Base-by-base conservation (phyloP, 2,113 vertebrate species). In the Lophius piscatorius region DNA sequence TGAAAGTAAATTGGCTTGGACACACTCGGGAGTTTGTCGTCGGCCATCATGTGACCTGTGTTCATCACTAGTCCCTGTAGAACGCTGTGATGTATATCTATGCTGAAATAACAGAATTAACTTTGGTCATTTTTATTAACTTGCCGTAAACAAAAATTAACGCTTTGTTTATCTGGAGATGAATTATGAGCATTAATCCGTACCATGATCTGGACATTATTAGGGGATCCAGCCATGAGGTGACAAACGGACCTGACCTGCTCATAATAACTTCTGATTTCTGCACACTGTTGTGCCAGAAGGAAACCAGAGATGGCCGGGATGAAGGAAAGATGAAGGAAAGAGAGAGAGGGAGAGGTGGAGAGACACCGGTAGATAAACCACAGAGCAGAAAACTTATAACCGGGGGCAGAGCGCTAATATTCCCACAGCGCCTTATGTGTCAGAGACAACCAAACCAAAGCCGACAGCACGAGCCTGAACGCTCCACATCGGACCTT, bases 391-490 rank as follows among this genome's bases (percentile, higher is more conserved):
- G 51, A 41, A 26, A 46, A 64, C 39, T 33, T 46, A 17, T 63
- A 72, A 72, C 74, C 81, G 18, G 55, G 63, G 67, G 46, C 63
- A 66, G 47, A 74, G 62, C 47, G 47, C 45, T 26, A 35, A 54
- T 60, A 73, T 61, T 76, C 67, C 63, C 67, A 70, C 34, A 46
- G 72, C 44, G 56, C 35, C 52, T 38, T 14, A 36, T 70, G 69
- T 74, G 71, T n/a, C n/a, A 76, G 61, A 54, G 44, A 74, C 58
- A 51, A 52, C 20, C 0, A 64, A 81, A 75, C 40, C 56, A 59
- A 64, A 72, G 17, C 41, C 72, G 76, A 74, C 78, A 78, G 74
- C 56, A 24, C 60, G 64, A 73, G 77, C 63, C 64, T 71, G 58
- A 78, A 65, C 59, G 46, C 70, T 38, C 63, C 23, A 56, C 55